A percentile compares a stretch with the other conserved stretches of the same genome.
phyloP scores from a whole-genome alignment of 2,888 invertebrate species.

The Tricholauxania praeusta region DNA sequence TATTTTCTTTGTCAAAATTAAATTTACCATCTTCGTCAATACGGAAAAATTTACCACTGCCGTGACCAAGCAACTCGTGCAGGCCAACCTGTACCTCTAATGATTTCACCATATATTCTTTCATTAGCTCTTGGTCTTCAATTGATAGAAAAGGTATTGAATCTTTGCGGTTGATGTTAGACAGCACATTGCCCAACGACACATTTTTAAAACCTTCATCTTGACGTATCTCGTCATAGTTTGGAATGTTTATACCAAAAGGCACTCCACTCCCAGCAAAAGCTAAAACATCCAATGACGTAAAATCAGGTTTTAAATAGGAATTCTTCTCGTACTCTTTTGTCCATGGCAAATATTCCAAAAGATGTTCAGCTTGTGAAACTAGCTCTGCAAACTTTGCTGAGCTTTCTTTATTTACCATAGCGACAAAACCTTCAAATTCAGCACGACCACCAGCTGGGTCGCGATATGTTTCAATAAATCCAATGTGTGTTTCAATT shows the following conservation, averaged over 20 bases:
- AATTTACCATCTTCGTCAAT: conserved; percentile 80
- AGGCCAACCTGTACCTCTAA: conserved; percentile 94
- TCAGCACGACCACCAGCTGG: conserved; percentile 94
- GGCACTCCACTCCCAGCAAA: conserved; percentile 95
- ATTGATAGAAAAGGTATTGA: conserved; percentile 83
- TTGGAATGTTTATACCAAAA: conserved; percentile 97
- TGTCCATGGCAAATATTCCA: conserved; percentile 89
- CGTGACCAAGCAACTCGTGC: conserved; percentile 95
- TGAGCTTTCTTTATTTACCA: conserved; percentile 95
- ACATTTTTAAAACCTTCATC: conserved; percentile 98
- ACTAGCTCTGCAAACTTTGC: conserved; percentile 88
- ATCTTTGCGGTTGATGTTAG: conserved; percentile 75
- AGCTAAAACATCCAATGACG: conserved; percentile 92
- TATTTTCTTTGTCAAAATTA: conserved; percentile 82
- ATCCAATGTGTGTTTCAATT: conserved; percentile 91
- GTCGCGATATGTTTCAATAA: conserved; percentile 94
- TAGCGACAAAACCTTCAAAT: conserved; percentile 96
- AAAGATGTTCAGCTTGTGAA: conserved; percentile 81
- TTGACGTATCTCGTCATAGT: conserved; percentile 98
- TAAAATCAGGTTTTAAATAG: conserved; percentile 95
- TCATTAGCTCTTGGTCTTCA: conserved; percentile 81
- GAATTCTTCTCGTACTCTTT: conserved; percentile 86
- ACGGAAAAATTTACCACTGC: conserved; percentile 91
- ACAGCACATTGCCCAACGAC: conserved; percentile 95
- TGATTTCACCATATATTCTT: conserved; percentile 82